phyloP scores from a whole-genome alignment of 1,140 invertebrate genomes.

The Pantala flavescens region DNA sequence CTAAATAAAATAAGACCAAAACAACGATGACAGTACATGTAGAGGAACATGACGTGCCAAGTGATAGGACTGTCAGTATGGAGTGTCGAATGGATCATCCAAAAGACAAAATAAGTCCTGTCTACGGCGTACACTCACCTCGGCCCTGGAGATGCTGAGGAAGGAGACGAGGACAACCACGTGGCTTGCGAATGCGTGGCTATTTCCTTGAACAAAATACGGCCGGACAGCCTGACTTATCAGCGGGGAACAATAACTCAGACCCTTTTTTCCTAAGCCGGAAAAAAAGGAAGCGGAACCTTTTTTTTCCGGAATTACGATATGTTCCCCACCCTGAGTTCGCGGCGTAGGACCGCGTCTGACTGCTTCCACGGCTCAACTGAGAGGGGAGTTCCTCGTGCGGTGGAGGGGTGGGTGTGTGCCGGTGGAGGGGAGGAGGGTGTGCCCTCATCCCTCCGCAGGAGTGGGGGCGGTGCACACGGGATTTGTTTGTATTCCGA shows the following conservation, averaged over 20 bases:
- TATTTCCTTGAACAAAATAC: not conserved
- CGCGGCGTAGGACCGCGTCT: not conserved
- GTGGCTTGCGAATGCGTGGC: not conserved
- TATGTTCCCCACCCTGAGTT: not conserved
- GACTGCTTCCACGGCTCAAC: not conserved
- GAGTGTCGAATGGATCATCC: too few relatives aligned
- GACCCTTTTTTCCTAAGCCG: not conserved
- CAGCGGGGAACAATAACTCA: not conserved
- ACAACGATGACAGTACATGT: too few relatives aligned
- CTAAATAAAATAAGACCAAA: too few relatives aligned
- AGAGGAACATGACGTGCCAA: too few relatives aligned
- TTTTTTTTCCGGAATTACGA: not conserved
- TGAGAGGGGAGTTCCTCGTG: not conserved
- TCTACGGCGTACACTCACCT: not conserved
- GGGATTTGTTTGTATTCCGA: too few relatives aligned
- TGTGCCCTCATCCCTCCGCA: too few relatives aligned
- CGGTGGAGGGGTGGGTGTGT: not conserved
- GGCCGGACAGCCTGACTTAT: not conserved
- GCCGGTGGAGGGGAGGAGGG: not conserved
- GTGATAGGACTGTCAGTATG: too few relatives aligned
- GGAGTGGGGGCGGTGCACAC: too few relatives aligned
- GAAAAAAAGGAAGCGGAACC: not conserved
- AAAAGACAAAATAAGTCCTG: too few relatives aligned
- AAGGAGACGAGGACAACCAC: not conserved
- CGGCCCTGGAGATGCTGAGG: not conserved